Percentiles rank a stretch among this genome's conserved stretches.
Conservation (phyloP, 1,140 invertebrate species). For the Drosophila pruinosa region DNA sequence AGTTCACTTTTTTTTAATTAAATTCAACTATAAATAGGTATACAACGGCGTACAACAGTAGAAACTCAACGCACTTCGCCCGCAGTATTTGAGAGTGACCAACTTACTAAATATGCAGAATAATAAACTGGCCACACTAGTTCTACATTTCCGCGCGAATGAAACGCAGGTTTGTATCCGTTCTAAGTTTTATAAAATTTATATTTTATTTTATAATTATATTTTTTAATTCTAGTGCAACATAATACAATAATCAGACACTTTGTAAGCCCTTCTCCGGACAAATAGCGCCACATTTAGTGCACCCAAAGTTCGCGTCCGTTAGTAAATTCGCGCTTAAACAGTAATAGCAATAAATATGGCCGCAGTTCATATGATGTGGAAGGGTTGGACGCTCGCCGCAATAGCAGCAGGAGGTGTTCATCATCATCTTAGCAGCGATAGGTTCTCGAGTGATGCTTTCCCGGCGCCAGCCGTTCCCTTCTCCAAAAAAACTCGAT, state of each 20-base stretch:
- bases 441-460: slow-evolving; percentile 13
- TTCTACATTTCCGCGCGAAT: slow-evolving; percentile 3
- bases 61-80: background rate
- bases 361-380: slow-evolving; percentile 86
- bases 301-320: slow-evolving; percentile 72
- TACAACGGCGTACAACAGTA: background rate
- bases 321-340: slow-evolving; percentile 82
- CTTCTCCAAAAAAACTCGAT: slow-evolving; percentile 46
- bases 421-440: slow-evolving; percentile 48
- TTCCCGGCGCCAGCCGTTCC: slow-evolving; percentile 17
- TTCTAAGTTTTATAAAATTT: slow-evolving; percentile 16
- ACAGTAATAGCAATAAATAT: slow-evolving; percentile 88
- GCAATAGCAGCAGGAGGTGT: slow-evolving; percentile 85
- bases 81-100: slow-evolving; percentile 16
- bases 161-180: background rate
- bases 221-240: background rate
- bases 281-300: slow-evolving; percentile 56
- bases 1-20: background rate
- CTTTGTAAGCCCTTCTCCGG: slow-evolving; percentile 34
- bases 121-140: background rate
- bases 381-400: slow-evolving; percentile 85
- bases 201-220: no score
- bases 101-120: background rate
- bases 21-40: background rate
- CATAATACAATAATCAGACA: slow-evolving; percentile 37